phyloP scores from a whole-genome alignment of 2,113 vertebrate genomes.

The Sciurus niger region DNA sequence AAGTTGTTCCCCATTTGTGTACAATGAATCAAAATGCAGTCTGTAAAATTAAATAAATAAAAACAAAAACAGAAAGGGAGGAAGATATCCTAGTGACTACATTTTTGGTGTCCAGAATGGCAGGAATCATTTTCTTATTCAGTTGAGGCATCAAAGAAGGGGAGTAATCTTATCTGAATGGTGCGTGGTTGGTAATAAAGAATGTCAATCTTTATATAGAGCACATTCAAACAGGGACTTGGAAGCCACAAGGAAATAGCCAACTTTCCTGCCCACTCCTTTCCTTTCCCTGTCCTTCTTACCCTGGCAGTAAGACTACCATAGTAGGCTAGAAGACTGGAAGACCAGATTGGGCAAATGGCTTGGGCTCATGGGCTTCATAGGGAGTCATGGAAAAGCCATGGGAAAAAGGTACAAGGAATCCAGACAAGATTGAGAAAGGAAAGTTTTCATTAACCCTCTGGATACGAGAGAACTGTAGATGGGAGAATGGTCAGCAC shows the following conservation, averaged over 20 bases:
- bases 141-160: background rate
- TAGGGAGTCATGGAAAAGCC: background rate
- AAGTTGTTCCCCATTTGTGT: too few species aligned
- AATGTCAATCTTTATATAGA: background rate
- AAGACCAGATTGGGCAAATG: background rate
- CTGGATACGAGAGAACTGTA: background rate
- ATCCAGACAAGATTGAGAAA: background rate
- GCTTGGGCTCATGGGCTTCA: background rate
- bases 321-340: background rate
- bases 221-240: background rate
- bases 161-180: background rate
- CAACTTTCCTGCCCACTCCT: background rate
- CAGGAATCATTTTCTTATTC: slow-evolving; percentile 19
- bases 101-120: background rate
- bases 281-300: background rate
- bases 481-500: background rate
- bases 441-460: background rate
- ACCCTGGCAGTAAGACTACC: background rate
- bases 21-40: too few species aligned
- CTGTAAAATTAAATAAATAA: too few species aligned
- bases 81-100: background rate
- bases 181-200: background rate
- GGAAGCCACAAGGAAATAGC: background rate
- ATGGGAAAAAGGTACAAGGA: background rate
- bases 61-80: background rate